A percentile compares a stretch with the other conserved stretches of the same genome.
Evolutionary conservation across 2,113 vertebrate genomes (phyloP).

Genomic region (Aleadryas rufinucha): DNA sequence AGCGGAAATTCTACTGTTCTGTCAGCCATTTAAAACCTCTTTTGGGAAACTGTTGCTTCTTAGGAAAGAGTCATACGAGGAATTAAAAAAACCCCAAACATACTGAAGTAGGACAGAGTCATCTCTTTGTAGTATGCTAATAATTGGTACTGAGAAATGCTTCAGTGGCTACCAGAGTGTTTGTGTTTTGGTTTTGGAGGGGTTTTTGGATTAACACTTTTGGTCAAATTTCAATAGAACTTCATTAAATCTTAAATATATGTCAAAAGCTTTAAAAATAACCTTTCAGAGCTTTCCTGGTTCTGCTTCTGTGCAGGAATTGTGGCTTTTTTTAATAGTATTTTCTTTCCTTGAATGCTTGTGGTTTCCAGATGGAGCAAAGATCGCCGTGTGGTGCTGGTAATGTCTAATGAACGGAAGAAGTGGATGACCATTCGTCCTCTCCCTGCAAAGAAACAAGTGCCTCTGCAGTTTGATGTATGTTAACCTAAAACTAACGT

Average conservation of each 20-base stretch:
- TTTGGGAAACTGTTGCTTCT: background rate
- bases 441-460: conserved; percentile 94
- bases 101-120: background rate
- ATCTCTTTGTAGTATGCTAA: background rate
- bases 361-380: conserved; percentile 87
- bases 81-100: background rate
- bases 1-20: background rate
- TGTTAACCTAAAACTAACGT: conserved; percentile 38
- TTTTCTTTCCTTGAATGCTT: conserved; percentile 18
- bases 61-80: background rate
- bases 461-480: conserved; percentile 98
- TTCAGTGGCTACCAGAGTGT: background rate
- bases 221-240: background rate
- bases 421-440: conserved; percentile 93
- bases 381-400: conserved; percentile 89
- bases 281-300: background rate
- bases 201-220: background rate
- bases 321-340: background rate
- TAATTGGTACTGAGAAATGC: background rate
- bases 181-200: background rate
- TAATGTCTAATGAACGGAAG: conserved; percentile 90
- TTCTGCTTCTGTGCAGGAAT: background rate
- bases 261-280: background rate
- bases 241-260: background rate
- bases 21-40: background rate